These are phyloP conservation scores for Salarias fasciatus DNA, from an alignment of 2,797 vertebrate genomes.

Conservation along the genomic window DNA sequence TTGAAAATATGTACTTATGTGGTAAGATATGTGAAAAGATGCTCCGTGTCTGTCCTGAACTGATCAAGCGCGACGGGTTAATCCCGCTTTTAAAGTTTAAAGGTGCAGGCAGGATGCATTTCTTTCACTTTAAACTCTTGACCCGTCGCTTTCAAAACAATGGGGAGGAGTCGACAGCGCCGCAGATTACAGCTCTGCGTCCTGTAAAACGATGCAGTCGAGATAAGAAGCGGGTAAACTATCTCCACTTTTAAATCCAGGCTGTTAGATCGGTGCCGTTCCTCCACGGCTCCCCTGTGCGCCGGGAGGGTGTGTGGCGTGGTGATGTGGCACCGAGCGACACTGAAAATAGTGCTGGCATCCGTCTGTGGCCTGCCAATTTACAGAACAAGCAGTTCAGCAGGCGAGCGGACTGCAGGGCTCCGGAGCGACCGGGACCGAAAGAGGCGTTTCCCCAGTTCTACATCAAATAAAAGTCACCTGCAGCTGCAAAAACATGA, in stretches of 20 bases:
- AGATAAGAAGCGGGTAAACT: slow-evolving; percentile 2
- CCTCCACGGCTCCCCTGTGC: no score
- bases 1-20: no score
- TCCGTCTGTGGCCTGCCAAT: slow-evolving; percentile 38
- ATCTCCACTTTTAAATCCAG: slow-evolving; percentile 5
- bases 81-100: no score
- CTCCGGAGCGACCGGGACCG: no score
- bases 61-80: neutral
- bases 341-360: slow-evolving; percentile 47
- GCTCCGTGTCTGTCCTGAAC: no score
- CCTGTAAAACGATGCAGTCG: slow-evolving; percentile 12
- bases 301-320: no score
- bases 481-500: no score
- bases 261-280: slow-evolving; percentile 1
- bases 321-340: slow-evolving; percentile 65
- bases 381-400: slow-evolving; percentile 33
- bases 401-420: neutral
- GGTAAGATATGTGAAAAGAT: no score
- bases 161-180: neutral
- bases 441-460: no score
- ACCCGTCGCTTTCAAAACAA: slow-evolving; percentile 16
- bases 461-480: no score
- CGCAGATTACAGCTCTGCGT: slow-evolving; percentile 31
- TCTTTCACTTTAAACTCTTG: slow-evolving; percentile 3
- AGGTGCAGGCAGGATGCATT: no score